phyloP scores from a whole-genome alignment of 2,888 invertebrate species.

The Acanthosepion esculentum region DNA sequence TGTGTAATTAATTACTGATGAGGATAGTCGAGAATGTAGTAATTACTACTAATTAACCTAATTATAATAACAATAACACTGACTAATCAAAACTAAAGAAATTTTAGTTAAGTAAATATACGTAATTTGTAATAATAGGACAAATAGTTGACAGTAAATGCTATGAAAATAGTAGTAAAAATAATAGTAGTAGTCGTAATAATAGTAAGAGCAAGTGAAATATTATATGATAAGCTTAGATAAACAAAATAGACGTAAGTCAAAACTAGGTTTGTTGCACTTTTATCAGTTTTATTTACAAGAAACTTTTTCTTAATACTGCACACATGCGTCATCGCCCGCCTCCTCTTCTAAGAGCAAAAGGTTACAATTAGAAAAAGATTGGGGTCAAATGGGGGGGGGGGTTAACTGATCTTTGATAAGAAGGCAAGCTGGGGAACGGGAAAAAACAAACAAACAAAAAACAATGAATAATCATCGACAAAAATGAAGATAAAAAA shows the following conservation, averaged over 20 bases:
- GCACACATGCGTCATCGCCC: neutral
- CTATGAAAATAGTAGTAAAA: neutral
- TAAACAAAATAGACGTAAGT: neutral
- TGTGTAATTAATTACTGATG: too few relatives aligned
- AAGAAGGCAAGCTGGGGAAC: too few relatives aligned
- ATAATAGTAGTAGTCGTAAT: neutral
- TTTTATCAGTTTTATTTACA: neutral
- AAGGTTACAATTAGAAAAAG: neutral
- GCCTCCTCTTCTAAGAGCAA: neutral
- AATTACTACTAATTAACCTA: too few relatives aligned
- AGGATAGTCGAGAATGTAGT: too few relatives aligned
- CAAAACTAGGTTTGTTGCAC: neutral
- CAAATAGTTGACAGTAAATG: too few relatives aligned
- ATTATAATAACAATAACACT: too few relatives aligned
- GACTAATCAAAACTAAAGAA: too few relatives aligned
- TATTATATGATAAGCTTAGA: neutral
- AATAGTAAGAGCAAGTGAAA: neutral
- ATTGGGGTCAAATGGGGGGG: neutral
- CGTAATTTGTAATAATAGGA: too few relatives aligned
- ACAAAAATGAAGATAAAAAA: too few relatives aligned
- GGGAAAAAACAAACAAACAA: too few relatives aligned
- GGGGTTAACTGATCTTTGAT: neutral
- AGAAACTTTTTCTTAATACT: neutral
- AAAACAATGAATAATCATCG: too few relatives aligned
- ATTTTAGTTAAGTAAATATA: too few relatives aligned